These are phyloP conservation scores for Sceloporus undulatus DNA, from an alignment of 2,113 vertebrate species.

Conservation along the genomic window DNA sequence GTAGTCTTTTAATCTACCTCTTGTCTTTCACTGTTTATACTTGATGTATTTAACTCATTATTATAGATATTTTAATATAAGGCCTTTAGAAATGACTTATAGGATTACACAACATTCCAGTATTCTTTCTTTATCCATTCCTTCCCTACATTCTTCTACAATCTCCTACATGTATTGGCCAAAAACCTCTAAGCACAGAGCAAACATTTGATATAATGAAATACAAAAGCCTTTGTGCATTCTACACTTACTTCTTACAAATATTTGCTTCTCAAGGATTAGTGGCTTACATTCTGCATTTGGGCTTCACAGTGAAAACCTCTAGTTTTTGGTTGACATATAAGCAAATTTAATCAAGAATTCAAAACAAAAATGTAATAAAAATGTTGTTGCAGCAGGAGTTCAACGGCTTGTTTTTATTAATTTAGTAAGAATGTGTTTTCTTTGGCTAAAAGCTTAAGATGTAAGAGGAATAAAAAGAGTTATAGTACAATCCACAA, in stretches of 20 bases:
- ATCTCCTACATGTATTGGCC: constrained; percentile 62
- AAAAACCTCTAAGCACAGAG: constrained; percentile 54
- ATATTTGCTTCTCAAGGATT: constrained; percentile 49
- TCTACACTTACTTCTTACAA: constrained; percentile 44
- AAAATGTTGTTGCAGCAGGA: constrained; percentile 71
- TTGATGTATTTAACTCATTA: constrained; percentile 68
- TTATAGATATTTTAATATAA: constrained; percentile 70
- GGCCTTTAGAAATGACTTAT: constrained; percentile 57
- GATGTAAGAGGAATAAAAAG: constrained; percentile 45
- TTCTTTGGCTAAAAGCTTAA: constrained; percentile 72
- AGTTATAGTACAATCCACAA: constrained; percentile 63
- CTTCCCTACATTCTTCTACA: constrained; percentile 67
- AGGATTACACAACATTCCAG: constrained; percentile 62
- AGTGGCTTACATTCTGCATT: constrained; percentile 58
- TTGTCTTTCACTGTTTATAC: constrained; percentile 64
- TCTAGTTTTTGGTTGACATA: constrained; percentile 68
- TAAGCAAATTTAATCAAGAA: constrained; percentile 73
- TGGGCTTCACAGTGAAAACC: constrained; percentile 35
- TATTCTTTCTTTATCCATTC: constrained; percentile 64
- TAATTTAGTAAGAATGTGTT: constrained; percentile 77
- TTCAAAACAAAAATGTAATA: constrained; percentile 77
- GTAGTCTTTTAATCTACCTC: constrained; percentile 65
- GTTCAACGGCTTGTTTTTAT: constrained; percentile 77
- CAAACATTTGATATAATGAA: constrained; percentile 64
- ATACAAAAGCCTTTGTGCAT: constrained; percentile 57